Evolutionary conservation across 2,113 vertebrate species (phyloP).

Genomic region (Amazona vittata): DNA sequence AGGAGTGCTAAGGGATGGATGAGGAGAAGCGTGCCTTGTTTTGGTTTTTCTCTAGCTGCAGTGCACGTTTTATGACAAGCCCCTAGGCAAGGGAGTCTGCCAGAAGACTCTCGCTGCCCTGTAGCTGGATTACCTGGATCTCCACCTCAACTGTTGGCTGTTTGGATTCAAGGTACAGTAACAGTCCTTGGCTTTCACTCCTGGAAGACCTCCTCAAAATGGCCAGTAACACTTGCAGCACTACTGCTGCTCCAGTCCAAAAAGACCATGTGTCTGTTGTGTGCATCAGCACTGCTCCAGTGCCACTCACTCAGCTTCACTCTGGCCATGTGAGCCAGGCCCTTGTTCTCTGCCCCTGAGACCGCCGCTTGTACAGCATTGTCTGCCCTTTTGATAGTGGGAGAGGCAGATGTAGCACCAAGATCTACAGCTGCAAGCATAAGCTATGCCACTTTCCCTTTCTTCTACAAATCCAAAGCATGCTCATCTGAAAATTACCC

Average conservation of each 20-base stretch:
- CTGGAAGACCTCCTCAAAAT: neutral
- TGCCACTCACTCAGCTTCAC: neutral
- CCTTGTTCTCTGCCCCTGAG: neutral
- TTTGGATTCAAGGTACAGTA: slow-evolving; percentile 82
- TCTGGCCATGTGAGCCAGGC: neutral
- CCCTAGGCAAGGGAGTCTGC: slow-evolving; percentile 78
- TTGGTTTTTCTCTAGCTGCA: slow-evolving; percentile 77
- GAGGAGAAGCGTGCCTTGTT: neutral
- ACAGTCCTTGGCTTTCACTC: neutral
- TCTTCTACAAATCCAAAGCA: neutral
- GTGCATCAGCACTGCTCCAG: neutral
- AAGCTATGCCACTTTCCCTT: neutral
- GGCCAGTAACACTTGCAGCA: neutral
- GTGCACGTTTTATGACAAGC: slow-evolving; percentile 84
- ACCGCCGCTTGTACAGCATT: rapidly evolving
- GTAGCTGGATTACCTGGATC: slow-evolving; percentile 87
- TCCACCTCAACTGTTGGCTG: slow-evolving; percentile 91
- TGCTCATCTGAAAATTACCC: neutral
- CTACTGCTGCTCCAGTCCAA: neutral
- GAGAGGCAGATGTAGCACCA: neutral
- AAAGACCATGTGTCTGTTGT: neutral
- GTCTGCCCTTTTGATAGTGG: neutral
- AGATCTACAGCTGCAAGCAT: neutral
- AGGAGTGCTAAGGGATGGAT: neutral
- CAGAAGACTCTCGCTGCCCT: slow-evolving; percentile 84